These are phyloP conservation scores for Achroia grisella DNA, from an alignment of 1,140 invertebrate species.

Conservation along the genomic window DNA sequence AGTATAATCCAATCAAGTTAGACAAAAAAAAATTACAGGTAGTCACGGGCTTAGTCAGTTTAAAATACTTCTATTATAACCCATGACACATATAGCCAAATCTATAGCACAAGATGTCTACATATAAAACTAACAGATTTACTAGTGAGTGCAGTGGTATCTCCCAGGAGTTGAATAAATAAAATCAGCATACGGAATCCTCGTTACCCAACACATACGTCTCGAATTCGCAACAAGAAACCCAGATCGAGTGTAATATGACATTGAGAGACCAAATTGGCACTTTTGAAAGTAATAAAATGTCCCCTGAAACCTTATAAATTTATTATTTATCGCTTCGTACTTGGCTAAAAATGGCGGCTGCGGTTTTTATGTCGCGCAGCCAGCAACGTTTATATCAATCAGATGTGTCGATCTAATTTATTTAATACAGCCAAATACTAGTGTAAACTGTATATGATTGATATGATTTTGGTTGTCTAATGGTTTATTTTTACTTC, in stretches of 20 bases:
- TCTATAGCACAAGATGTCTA: too few species aligned
- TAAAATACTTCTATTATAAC: too few species aligned
- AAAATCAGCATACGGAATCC: constrained; percentile 2
- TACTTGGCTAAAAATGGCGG: constrained; percentile 3
- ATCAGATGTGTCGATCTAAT: too few species aligned
- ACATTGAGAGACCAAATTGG: constrained; percentile 24
- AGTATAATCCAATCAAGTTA: too few species aligned
- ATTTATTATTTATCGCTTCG: constrained; percentile 10
- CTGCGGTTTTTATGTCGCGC: neutral
- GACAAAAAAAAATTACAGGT: too few species aligned
- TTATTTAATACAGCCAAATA: too few species aligned
- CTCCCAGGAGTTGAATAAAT: constrained; percentile 1
- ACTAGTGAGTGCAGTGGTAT: neutral
- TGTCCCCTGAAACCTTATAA: constrained; percentile 4
- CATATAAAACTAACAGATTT: neutral
- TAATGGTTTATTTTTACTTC: too few species aligned
- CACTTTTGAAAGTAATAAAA: constrained; percentile 23
- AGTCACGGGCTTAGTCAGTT: too few species aligned
- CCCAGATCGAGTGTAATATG: constrained; percentile 15
- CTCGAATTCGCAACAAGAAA: constrained; percentile 2
- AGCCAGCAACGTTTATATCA: too few species aligned
- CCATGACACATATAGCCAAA: too few species aligned
- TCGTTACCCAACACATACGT: constrained; percentile 1
- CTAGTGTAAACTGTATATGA: too few species aligned
- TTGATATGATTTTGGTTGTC: too few species aligned